Evolutionary conservation across 2,888 invertebrate genomes (phyloP), one percentile per base, ranked within the genome.

Genomic region (Dryocosmus kuriphilus): DNA sequence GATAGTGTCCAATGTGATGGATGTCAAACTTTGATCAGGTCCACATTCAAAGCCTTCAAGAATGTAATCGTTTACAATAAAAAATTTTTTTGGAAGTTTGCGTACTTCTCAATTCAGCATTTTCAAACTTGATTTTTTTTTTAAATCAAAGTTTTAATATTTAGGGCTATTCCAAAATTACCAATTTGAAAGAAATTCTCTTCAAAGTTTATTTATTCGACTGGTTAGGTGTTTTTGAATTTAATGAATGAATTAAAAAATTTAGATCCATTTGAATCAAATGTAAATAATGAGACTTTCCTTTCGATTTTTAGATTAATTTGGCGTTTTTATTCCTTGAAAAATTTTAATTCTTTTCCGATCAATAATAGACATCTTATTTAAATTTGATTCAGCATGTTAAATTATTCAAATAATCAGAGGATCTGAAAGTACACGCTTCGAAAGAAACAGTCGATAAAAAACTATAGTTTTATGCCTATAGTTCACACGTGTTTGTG

Each of bases 381-480:
- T 65, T 41, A 38, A 65, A 41, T 65, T 65, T 22, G 24, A 38
- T 65, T 41, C 19, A 16, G 6, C 14, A 65, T 41, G 41, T 7
- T 41, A 27, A 65, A 41, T 67, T 67, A 67, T 38, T 38, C 16
- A 41, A 41, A 67, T 67, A 67, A 46, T 67, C 16, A 67, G 41
- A 67, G 41, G 19, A 67, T 46, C 41, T 67, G 19, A 67, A 67
- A 67, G 27, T 19, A 46, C 67, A 67, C 67, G 46, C 41, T 67
- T 19, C 27, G 27, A 46, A 27, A 67, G 67, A 67, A 67, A 27
- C 41, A 67, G 27, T 67, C 67, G 41, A 46, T 67, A 27, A 65
- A 38, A 67, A 67, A 67, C n/a, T 46, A 22, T 14, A 65, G 22
- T 51, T 35, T 65, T 22, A 24, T 65, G 16, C 41, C 46, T 16